Percentiles rank a stretch among this genome's conserved stretches.
phyloP scores from a whole-genome alignment of 2,888 invertebrate species.

The Xanthostigma xanthostigma region DNA sequence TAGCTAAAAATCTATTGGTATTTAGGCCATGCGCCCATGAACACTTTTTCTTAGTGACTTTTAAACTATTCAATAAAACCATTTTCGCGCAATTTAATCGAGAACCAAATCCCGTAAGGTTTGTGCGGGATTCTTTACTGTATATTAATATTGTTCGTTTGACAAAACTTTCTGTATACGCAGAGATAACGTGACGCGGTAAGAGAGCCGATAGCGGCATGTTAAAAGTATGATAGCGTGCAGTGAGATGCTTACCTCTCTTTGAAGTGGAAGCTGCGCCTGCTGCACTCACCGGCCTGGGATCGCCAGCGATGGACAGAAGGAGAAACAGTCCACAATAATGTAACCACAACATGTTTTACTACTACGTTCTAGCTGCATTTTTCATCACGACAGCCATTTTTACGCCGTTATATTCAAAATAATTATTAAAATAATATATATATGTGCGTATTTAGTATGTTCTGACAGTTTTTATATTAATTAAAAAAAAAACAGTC shows the following conservation, averaged over 20 bases:
- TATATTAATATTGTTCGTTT: too few relatives aligned
- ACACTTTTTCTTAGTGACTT: too few relatives aligned
- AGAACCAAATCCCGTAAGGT: too few relatives aligned
- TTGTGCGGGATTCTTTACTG: too few relatives aligned
- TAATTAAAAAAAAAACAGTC: too few relatives aligned
- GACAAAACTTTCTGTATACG: too few relatives aligned
- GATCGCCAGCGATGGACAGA: conserved; percentile 20
- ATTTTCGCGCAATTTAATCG: too few relatives aligned
- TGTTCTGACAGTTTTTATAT: too few relatives aligned
- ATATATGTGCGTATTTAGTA: too few relatives aligned
- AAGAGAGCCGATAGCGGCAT: conserved; percentile 9
- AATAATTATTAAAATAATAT: conserved; percentile 12
- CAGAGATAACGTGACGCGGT: conserved; percentile 6
- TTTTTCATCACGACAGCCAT: conserved; percentile 25
- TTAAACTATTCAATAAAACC: too few relatives aligned
- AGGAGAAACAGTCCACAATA: conserved; percentile 24
- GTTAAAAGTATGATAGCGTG: background rate
- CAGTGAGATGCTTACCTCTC: conserved; percentile 22
- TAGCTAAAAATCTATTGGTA: too few relatives aligned
- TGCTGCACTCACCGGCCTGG: conserved; percentile 12
- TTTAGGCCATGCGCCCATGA: too few relatives aligned
- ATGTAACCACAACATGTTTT: conserved; percentile 26
- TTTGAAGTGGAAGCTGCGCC: conserved; percentile 23
- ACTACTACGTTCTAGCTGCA: conserved; percentile 24
- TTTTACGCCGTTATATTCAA: conserved; percentile 14